Conservation (phyloP, 2,113 vertebrate species). For the Manacus vitellinus region DNA sequence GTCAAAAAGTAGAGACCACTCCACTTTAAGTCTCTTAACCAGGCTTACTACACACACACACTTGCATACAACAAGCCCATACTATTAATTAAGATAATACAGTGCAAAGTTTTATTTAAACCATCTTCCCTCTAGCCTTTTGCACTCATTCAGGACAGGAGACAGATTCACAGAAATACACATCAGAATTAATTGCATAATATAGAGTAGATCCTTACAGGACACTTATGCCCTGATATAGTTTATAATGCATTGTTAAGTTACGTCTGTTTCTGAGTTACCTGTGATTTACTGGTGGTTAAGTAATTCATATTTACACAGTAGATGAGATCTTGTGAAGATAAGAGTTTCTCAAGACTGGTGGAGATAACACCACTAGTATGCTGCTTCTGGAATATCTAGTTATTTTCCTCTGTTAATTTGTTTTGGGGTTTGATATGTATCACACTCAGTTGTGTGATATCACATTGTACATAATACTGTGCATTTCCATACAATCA, state of each 20-base stretch:
- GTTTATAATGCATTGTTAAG: neutral
- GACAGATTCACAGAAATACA: neutral
- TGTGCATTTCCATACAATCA: neutral
- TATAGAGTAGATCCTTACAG: neutral
- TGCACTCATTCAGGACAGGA: neutral
- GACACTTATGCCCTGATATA: neutral
- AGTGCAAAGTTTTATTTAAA: neutral
- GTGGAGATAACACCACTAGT: neutral
- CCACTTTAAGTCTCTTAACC: neutral
- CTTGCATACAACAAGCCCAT: neutral
- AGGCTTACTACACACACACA: neutral
- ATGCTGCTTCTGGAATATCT: neutral
- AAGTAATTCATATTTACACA: constrained; percentile 6
- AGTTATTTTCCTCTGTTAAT: neutral
- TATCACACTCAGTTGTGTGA: neutral
- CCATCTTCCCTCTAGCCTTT: neutral
- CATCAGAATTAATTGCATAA: neutral
- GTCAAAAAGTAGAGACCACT: neutral
- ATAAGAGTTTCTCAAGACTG: constrained; percentile 12
- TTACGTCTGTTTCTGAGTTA: neutral
- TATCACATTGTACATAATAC: neutral
- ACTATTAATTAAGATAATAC: neutral
- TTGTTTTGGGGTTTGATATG: neutral
- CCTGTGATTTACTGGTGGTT: neutral
- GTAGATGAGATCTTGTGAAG: neutral